Conservation (phyloP, 2,888 invertebrate species). For the Pachliopta kotzebuea region DNA sequence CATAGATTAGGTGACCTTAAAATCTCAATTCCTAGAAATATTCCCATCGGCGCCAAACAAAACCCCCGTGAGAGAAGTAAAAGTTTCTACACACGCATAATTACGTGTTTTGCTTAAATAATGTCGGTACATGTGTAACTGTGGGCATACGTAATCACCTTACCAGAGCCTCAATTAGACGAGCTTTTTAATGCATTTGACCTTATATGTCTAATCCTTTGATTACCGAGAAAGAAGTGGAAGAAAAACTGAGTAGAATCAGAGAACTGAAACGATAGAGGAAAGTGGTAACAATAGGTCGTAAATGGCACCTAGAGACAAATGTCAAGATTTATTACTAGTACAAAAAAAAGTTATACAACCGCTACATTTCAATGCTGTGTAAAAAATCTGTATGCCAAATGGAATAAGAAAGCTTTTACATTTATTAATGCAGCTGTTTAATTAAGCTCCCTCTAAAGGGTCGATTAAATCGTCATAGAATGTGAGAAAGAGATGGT, state of each 20-base stretch:
- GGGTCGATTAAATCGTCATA: conserved; percentile 42
- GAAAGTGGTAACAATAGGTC: conserved; percentile 56
- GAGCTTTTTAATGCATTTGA: conserved; percentile 29
- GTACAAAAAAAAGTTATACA: conserved; percentile 40
- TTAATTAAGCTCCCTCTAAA: conserved; percentile 29
- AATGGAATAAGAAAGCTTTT: conserved; percentile 18
- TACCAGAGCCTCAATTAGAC: conserved; percentile 28
- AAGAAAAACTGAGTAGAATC: conserved; percentile 14
- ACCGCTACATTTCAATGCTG: conserved; percentile 24
- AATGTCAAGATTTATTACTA: conserved; percentile 67
- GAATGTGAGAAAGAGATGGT: conserved; percentile 48
- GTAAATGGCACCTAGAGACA: conserved; percentile 66
- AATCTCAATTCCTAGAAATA: conserved; percentile 25
- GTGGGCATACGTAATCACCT: conserved; percentile 27
- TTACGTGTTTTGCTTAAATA: conserved; percentile 29
- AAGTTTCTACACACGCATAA: conserved; percentile 24
- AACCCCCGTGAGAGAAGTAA: conserved; percentile 22
- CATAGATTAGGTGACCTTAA: conserved; percentile 19
- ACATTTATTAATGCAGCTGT: conserved; percentile 31
- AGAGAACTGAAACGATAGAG: conserved; percentile 32
- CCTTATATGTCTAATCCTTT: conserved; percentile 30
- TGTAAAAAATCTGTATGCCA: conserved; percentile 1
- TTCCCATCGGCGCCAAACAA: conserved; percentile 23
- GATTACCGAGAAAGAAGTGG: conserved; percentile 29
- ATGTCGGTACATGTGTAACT: conserved; percentile 22